These are phyloP conservation scores for Drosophila punjabiensis DNA, from an alignment of 1,140 invertebrate genomes.

Conservation along the genomic window DNA sequence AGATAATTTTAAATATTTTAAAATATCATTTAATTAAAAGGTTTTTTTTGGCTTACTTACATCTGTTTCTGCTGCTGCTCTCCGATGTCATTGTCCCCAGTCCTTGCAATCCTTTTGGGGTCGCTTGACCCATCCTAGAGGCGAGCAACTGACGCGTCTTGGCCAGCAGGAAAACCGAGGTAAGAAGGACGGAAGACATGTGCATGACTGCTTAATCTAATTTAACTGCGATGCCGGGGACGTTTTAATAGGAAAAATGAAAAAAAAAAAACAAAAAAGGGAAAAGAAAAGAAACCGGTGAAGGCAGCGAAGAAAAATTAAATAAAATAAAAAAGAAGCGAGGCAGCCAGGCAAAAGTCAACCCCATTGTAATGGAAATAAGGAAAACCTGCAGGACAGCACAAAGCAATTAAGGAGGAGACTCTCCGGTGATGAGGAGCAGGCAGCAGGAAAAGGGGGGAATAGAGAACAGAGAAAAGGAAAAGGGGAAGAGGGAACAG, in stretches of 20 bases:
- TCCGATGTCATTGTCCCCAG: conserved; percentile 3
- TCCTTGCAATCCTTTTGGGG: conserved; percentile 1
- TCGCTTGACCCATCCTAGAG: conserved; percentile 10
- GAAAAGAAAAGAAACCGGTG: background rate
- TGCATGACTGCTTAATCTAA: conserved; percentile 81
- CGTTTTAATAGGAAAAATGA: conserved; percentile 63
- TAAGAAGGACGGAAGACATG: conserved; percentile 54
- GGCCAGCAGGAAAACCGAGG: conserved; percentile 23
- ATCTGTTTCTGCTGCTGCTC: too few relatives aligned
- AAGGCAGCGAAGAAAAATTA: conserved; percentile 6
- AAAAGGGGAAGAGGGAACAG: conserved; percentile 11
- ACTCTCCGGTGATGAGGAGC: conserved; percentile 30
- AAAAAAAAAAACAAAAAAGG: too few relatives aligned
- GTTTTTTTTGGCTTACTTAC: too few relatives aligned
- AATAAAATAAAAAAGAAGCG: conserved; percentile 36
- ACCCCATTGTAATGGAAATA: conserved; percentile 51
- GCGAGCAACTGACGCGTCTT: conserved; percentile 24
- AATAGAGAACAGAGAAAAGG: conserved; percentile 3
- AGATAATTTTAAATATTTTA: too few relatives aligned
- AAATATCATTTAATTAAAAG: too few relatives aligned
- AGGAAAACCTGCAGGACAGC: conserved; percentile 75
- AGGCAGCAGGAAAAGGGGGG: conserved; percentile 21
- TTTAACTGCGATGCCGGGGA: conserved; percentile 60
- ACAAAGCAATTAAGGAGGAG: conserved; percentile 71
- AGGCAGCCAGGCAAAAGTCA: conserved; percentile 24